phyloP scores from a whole-genome alignment of 2,113 vertebrate species.

The Hipposideros armiger region DNA sequence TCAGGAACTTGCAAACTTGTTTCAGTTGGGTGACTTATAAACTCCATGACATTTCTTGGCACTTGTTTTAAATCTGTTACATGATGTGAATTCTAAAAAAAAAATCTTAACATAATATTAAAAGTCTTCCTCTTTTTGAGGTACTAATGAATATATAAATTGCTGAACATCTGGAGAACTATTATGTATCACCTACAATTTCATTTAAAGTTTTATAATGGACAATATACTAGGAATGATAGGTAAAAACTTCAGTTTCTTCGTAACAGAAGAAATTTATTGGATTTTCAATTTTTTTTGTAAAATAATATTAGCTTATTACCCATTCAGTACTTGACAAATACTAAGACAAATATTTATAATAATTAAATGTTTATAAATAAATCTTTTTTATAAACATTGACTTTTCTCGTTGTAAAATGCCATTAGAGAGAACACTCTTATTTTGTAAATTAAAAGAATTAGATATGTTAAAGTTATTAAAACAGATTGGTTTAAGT shows the following conservation, averaged over 20 bases:
- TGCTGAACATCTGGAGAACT: background rate
- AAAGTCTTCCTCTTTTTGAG: background rate
- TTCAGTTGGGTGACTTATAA: background rate
- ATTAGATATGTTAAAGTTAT: background rate
- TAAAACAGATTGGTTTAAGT: background rate
- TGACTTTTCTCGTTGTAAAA: background rate
- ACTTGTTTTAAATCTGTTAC: background rate
- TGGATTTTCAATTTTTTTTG: background rate
- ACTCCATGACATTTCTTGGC: background rate
- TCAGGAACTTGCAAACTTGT: background rate
- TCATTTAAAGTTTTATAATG: background rate
- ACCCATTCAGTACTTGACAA: background rate
- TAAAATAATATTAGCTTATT: constrained; percentile 12
- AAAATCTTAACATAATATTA: background rate
- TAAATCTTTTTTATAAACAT: background rate
- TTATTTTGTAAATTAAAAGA: background rate
- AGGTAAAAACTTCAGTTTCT: background rate
- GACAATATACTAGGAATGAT: background rate
- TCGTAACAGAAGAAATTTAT: background rate
- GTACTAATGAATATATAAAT: background rate
- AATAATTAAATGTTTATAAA: background rate
- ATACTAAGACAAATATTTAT: background rate
- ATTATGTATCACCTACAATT: background rate
- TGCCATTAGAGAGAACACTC: background rate
- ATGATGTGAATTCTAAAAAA: background rate